Conservation (phyloP, 1,140 invertebrate genomes). For the Diorhabda carinulata region DNA sequence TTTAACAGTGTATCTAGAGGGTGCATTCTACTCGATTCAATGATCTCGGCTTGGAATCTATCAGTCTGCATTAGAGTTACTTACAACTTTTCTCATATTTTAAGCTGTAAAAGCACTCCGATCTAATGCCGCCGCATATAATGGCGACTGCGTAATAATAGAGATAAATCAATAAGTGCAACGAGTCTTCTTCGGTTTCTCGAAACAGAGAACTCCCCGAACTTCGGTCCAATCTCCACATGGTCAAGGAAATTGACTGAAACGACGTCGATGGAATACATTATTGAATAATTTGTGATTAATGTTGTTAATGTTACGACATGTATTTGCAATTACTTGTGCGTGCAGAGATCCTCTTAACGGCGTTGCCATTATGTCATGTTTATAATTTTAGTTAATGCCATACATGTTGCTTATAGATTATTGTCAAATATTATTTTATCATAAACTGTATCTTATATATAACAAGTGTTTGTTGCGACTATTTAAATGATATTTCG, state of each 20-base stretch:
- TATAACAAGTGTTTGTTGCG: no score
- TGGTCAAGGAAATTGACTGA: constrained; percentile 20
- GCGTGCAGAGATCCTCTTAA: no score
- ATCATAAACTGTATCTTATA: no score
- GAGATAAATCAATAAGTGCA: constrained; percentile 34
- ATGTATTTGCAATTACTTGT: no score
- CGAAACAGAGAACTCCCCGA: constrained; percentile 5
- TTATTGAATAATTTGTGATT: no score
- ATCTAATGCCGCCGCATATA: constrained; percentile 36
- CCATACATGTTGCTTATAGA: no score
- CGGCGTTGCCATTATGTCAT: no score
- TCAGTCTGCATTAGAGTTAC: constrained; percentile 41
- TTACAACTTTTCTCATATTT: constrained; percentile 45
- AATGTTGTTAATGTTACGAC: no score
- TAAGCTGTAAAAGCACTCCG: constrained; percentile 37
- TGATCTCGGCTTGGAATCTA: constrained; percentile 42
- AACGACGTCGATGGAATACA: no score
- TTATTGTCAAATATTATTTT: no score
- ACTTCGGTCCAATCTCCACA: constrained; percentile 20
- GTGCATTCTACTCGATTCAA: constrained; percentile 37
- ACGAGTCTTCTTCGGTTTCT: constrained; percentile 7
- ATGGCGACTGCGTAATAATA: constrained; percentile 26
- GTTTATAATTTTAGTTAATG: no score
- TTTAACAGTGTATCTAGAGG: constrained; percentile 8
- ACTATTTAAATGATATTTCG: no score